phyloP scores from a whole-genome alignment of 2,797 vertebrate species.

The Platalea minor region DNA sequence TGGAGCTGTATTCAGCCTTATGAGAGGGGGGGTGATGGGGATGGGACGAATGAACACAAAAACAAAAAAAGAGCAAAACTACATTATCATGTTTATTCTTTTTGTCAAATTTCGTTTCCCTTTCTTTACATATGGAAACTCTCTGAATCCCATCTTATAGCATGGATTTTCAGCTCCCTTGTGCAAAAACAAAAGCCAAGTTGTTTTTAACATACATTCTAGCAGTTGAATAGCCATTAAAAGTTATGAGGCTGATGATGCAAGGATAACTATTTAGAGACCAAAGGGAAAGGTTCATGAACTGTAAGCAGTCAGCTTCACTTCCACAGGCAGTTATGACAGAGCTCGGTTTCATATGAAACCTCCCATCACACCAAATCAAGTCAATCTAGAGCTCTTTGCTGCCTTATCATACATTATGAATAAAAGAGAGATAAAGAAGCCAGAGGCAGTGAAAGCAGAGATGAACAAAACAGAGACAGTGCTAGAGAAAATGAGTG shows the following conservation, averaged over 20 bases:
- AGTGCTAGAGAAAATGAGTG: neutral
- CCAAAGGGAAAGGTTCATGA: neutral
- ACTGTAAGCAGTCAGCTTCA: neutral
- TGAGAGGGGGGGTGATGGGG: neutral
- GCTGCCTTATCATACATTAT: neutral
- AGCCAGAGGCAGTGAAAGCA: neutral
- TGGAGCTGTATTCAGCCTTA: slow-evolving; percentile 28
- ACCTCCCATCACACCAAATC: neutral
- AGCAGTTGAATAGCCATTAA: neutral
- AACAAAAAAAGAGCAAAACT: neutral
- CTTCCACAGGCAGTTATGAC: neutral
- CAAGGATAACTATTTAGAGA: neutral
- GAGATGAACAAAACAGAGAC: neutral
- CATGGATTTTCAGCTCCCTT: neutral
- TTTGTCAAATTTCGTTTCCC: neutral
- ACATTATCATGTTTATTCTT: neutral
- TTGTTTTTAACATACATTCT: slow-evolving; percentile 12
- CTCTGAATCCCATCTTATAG: neutral
- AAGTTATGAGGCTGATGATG: neutral
- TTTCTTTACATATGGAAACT: slow-evolving; percentile 17
- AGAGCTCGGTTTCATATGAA: neutral
- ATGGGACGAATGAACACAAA: neutral
- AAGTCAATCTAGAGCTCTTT: neutral
- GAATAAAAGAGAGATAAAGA: neutral
- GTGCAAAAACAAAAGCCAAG: neutral